phyloP scores from a whole-genome alignment of 1,140 invertebrate genomes.

The honey bee (Apis mellifera) region Amel_HAv3.1 CM009935.2:6477001-6477500 shows the following conservation, averaged over 20 bases:
- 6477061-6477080: constrained; percentile 54
- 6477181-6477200: neutral
- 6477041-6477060: constrained; percentile 30
- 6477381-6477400: too few species aligned
- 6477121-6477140: constrained; percentile 49
- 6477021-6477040: constrained; percentile 41
- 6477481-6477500: too few species aligned
- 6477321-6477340: neutral
- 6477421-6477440: too few species aligned
- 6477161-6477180: neutral
- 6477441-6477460: too few species aligned
- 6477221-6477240: neutral
- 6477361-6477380: too few species aligned
- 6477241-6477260: neutral
- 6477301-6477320: neutral
- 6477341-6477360: neutral
- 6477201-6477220: constrained; percentile 11
- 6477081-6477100: constrained; percentile 18
- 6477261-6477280: neutral
- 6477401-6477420: too few species aligned
- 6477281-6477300: neutral
- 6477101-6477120: constrained; percentile 50
- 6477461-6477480: too few species aligned
- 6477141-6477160: constrained; percentile 26
- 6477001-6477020: neutral